Evolutionary conservation across 2,113 vertebrate species (phyloP), one percentile per base, ranked within the genome.

Genomic region (Lepisosteus oculatus): DNA sequence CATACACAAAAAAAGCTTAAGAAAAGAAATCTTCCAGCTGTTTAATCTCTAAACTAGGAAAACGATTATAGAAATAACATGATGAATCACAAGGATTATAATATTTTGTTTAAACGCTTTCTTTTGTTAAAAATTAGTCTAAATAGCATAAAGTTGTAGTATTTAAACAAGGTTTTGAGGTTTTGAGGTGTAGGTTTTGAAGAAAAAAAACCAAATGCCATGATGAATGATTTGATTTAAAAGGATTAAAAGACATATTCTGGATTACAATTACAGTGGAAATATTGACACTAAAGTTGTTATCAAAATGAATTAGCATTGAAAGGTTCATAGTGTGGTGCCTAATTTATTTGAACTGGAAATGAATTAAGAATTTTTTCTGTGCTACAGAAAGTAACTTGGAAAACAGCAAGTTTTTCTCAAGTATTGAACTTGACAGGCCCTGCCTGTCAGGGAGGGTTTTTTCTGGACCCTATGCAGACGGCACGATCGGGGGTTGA

Each of bases 181-280:
- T n/a, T n/a, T n/a, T n/a, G n/a, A n/a, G n/a, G 82, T 74, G 44
- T 71, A 72, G 75, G 29, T 77, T 75, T 79, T 77, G 76, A 68
- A 68, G 79, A 81, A 80, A 88, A 86, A 73, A 87, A 87, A 88
- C 81, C 81, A 83, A 75, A 59, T 64, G 81, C 78, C 81, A 85
- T 83, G 84, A 82, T 86, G 85, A 88, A 85, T 80, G 77, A 72
- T 77, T 79, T 76, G 76, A 83, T 87, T 84, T 85, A 51, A 83
- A 83, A 78, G 76, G 83, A 87, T 88, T 87, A 86, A 51, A 51
- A 51, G 47, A 82, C 82, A 80, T 85, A 85, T 85, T 86, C 79
- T 81, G 68, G 74, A 77, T 86, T 89, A 77, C 85, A 77, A 84
- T 87, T 89, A 84, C 85, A 81, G 78, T 83, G 80, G 80, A 91